A percentile compares a stretch with the other conserved stretches of the same genome.
Evolutionary conservation across 2,797 vertebrate species (phyloP).

Genomic region (Ammospiza maritima): DNA sequence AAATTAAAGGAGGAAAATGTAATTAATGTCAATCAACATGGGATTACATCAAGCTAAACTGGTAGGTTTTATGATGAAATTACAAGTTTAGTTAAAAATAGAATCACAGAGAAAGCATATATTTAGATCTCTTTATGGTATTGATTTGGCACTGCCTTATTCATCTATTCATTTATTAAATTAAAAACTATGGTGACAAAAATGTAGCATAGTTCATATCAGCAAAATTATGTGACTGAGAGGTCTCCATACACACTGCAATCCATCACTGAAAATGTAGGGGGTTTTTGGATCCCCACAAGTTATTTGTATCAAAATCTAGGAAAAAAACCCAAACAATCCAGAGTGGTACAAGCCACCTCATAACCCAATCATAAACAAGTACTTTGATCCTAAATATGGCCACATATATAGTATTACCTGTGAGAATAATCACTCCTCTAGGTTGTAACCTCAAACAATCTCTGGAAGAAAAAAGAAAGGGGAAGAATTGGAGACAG

Average conservation of each 20-base stretch:
- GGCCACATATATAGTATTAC: not conserved
- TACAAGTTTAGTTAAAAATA: not conserved
- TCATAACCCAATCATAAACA: not conserved
- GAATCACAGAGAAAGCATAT: not conserved
- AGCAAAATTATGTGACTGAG: not conserved
- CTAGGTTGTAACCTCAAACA: not conserved
- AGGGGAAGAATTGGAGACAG: not conserved
- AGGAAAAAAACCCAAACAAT: not conserved
- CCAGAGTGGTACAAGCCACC: not conserved
- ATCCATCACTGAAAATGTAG: not conserved
- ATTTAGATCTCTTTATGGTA: not conserved
- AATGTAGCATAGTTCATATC: not conserved
- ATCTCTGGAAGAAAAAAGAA: not conserved
- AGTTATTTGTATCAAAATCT: not conserved
- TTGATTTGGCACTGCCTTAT: not conserved
- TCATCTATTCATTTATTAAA: not conserved
- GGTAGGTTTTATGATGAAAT: not conserved
- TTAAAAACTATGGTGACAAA: not conserved
- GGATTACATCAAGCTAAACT: not conserved
- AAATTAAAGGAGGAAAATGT: not conserved
- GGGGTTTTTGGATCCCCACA: fast-evolving
- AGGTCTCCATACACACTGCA: not conserved
- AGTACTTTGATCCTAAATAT: not conserved
- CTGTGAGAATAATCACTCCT: not conserved
- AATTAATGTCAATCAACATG: not conserved